phyloP scores from a whole-genome alignment of 1,140 invertebrate genomes.

The Chionoecetes opilio region DNA sequence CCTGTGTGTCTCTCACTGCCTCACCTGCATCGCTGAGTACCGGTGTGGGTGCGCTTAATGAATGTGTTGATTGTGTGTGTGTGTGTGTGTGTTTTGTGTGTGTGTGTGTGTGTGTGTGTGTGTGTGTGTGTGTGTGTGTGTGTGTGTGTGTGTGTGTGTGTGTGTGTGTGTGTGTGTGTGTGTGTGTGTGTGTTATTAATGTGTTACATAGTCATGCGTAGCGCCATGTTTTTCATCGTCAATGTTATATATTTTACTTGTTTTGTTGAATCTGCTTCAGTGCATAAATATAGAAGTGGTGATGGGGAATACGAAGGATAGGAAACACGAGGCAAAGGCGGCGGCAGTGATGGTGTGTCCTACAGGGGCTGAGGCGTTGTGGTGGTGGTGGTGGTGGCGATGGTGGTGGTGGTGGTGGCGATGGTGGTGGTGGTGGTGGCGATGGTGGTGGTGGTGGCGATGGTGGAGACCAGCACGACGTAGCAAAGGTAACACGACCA shows the following conservation, averaged over 20 bases:
- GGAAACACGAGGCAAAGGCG: not conserved
- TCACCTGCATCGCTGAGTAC: too few relatives aligned
- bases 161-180: not conserved
- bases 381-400: not conserved
- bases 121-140: too few relatives aligned
- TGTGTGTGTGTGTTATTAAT: constrained; percentile 15
- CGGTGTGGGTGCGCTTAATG: too few relatives aligned
- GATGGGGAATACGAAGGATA: too few relatives aligned
- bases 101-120: not conserved
- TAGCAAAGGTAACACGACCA: not conserved
- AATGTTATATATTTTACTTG: not conserved
- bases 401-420: not conserved
- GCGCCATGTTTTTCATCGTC: not conserved
- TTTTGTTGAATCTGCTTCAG: not conserved
- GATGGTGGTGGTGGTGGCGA: not conserved
- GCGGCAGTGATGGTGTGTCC: not conserved
- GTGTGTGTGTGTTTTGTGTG: too few relatives aligned
- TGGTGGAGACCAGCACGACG: not conserved
- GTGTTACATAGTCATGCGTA: not conserved
- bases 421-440: not conserved
- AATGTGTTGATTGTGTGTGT: too few relatives aligned
- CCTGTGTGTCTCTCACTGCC: too few relatives aligned
- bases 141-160: not conserved
- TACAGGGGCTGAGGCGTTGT: too few relatives aligned
- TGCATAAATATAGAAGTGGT: not conserved